Conservation (phyloP, 2,888 invertebrate genomes). For the Silvanus unidentatus region DNA sequence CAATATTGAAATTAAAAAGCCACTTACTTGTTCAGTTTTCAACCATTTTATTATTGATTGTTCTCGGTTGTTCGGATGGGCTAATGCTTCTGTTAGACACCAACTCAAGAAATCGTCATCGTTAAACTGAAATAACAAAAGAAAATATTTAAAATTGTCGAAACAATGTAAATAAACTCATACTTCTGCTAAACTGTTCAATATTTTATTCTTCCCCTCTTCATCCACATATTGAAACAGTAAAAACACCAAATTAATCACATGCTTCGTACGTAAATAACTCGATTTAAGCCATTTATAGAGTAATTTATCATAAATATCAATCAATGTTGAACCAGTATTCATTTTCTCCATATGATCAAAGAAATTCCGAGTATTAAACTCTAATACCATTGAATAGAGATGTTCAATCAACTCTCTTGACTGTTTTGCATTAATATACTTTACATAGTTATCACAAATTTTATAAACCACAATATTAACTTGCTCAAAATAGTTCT, state of each 20-base stretch:
- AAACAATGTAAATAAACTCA: slow-evolving; percentile 2
- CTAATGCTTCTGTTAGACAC: slow-evolving; percentile 46
- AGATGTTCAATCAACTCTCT: slow-evolving; percentile 51
- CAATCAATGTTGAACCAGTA: slow-evolving; percentile 23
- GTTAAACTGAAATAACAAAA: slow-evolving; percentile 22
- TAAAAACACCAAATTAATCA: slow-evolving; percentile 60
- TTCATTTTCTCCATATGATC: slow-evolving; percentile 25
- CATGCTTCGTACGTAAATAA: slow-evolving; percentile 49
- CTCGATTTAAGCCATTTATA: slow-evolving; percentile 50
- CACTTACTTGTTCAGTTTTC: slow-evolving; percentile 41
- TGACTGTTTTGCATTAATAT: slow-evolving; percentile 46
- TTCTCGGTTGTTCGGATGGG: slow-evolving; percentile 46
- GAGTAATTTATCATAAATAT: slow-evolving; percentile 32
- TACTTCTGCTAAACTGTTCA: slow-evolving; percentile 54
- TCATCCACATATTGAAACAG: slow-evolving; percentile 52
- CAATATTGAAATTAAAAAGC: slow-evolving; percentile 43
- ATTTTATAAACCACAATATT: slow-evolving; percentile 46
- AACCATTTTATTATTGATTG: slow-evolving; percentile 48
- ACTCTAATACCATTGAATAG: slow-evolving; percentile 52
- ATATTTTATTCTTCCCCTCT: slow-evolving; percentile 51
- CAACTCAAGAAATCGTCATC: slow-evolving; percentile 42
- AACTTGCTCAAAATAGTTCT: slow-evolving; percentile 47
- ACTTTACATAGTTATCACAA: slow-evolving; percentile 53
- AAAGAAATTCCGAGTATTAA: slow-evolving; percentile 52
- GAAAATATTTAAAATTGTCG: slow-evolving; percentile 8